These are phyloP conservation scores for Lepidotrigona ventralis DNA, from an alignment of 1,140 invertebrate species.

Conservation along the genomic window DNA sequence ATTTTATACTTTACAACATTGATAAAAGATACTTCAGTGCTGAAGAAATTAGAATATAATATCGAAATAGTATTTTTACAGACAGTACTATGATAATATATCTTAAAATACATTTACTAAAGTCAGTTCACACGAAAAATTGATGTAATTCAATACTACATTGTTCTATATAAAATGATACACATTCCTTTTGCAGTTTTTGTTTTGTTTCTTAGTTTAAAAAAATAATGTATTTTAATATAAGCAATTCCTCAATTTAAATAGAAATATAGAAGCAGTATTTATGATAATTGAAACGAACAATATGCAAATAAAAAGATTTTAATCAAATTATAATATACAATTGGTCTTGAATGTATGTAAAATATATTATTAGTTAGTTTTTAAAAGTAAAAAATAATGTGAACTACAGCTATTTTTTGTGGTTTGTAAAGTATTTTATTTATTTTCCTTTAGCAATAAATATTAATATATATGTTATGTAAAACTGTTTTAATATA, in stretches of 20 bases:
- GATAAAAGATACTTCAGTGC: not conserved
- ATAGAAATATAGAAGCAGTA: conserved; percentile 16
- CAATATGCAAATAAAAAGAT: not conserved
- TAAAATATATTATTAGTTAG: conserved; percentile 49
- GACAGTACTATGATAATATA: conserved; percentile 1
- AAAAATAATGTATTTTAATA: not conserved
- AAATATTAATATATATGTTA: conserved; percentile 58
- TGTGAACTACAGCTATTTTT: conserved; percentile 15
- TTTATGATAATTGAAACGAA: not conserved
- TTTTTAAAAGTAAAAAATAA: conserved; percentile 28
- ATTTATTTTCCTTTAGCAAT: conserved; percentile 54
- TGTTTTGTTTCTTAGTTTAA: conserved; percentile 7
- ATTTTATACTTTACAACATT: conserved; percentile 22
- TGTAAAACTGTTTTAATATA: conserved; percentile 39
- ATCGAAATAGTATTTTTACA: conserved; percentile 26
- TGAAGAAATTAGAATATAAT: conserved; percentile 16
- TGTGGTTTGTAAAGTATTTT: conserved; percentile 53
- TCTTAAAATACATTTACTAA: conserved; percentile 21
- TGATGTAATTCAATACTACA: conserved; percentile 2
- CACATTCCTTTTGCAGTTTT: conserved; percentile 39
- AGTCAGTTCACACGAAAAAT: not conserved
- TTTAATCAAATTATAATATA: conserved; percentile 13
- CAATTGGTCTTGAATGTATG: conserved; percentile 3
- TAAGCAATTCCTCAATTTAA: not conserved
- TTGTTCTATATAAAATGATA: conserved; percentile 26